A percentile compares a stretch with the other conserved stretches of the same genome.
Evolutionary conservation across 2,797 vertebrate species (phyloP).

Genomic region (Hapalemur alaotrensis): DNA sequence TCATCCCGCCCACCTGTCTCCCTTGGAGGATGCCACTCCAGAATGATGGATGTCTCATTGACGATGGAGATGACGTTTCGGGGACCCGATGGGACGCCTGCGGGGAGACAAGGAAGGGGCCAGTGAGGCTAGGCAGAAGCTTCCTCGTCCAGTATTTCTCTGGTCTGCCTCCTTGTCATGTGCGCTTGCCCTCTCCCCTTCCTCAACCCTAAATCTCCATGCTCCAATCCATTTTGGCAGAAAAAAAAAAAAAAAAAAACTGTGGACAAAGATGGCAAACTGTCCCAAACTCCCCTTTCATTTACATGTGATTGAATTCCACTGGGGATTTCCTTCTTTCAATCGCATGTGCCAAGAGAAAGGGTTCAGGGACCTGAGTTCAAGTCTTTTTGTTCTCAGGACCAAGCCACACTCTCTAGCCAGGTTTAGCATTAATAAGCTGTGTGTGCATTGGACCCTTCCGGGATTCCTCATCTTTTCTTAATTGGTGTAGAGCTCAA

Average conservation of each 20-base stretch:
- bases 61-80: constrained; percentile 97
- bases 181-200: fast-evolving
- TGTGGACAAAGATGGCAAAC: background rate
- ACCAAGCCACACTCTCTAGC: background rate
- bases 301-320: background rate
- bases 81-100: constrained; percentile 96
- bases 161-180: background rate
- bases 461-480: background rate
- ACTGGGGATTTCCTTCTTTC: background rate
- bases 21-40: constrained; percentile 96
- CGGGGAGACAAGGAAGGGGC: background rate
- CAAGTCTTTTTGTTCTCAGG: background rate
- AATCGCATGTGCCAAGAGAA: background rate
- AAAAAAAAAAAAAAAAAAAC: background rate
- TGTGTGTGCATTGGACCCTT: background rate
- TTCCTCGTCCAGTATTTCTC: background rate
- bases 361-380: background rate
- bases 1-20: constrained; percentile 95
- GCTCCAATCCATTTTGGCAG: background rate
- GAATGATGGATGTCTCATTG: constrained; percentile 97
- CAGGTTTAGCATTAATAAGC: background rate
- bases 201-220: background rate
- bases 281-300: background rate
- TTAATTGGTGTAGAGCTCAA: background rate
- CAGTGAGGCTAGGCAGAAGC: background rate